These are phyloP conservation scores for Ictidomys tridecemlineatus DNA, from an alignment of 2,113 vertebrate genomes.

Conservation along the genomic window DNA sequence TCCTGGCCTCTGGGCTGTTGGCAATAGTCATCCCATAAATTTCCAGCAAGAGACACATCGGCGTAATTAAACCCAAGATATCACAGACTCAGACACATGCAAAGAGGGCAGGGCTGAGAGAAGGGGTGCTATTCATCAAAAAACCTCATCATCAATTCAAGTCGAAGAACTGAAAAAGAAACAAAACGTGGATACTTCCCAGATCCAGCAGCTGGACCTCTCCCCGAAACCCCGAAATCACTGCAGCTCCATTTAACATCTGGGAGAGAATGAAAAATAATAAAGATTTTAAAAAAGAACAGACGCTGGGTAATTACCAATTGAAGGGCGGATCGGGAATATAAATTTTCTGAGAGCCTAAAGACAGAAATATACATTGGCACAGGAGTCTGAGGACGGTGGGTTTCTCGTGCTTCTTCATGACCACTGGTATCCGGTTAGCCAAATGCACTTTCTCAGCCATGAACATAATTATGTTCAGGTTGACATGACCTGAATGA, in stretches of 20 bases:
- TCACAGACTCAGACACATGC: constrained; percentile 30
- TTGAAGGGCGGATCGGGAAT: constrained; percentile 66
- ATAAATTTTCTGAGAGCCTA: constrained; percentile 70
- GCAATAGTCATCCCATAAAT: constrained; percentile 67
- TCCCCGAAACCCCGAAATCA: constrained; percentile 66
- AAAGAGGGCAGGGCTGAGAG: constrained; percentile 46
- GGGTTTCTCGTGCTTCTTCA: constrained; percentile 3
- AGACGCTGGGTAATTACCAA: constrained; percentile 76
- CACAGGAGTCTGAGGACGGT: constrained; percentile 1
- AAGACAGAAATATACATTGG: constrained; percentile 72
- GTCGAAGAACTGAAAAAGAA: constrained; percentile 57
- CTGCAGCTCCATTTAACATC: constrained; percentile 73
- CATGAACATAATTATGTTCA: constrained; percentile 38
- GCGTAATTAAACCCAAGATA: constrained; percentile 75
- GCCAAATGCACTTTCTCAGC: constrained; percentile 44
- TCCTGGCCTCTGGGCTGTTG: constrained; percentile 56
- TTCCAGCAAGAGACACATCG: constrained; percentile 63
- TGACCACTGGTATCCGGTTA: neutral
- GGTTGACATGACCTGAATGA: constrained; percentile 63
- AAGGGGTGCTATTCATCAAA: constrained; percentile 75
- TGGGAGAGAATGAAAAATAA: constrained; percentile 80
- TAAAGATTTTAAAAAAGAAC: constrained; percentile 77
- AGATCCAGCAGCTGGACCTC: constrained; percentile 74
- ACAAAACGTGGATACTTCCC: constrained; percentile 67
- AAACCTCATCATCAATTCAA: constrained; percentile 79